Evolutionary conservation across 2,797 vertebrate genomes (phyloP).

Genomic region (Anableps anableps): DNA sequence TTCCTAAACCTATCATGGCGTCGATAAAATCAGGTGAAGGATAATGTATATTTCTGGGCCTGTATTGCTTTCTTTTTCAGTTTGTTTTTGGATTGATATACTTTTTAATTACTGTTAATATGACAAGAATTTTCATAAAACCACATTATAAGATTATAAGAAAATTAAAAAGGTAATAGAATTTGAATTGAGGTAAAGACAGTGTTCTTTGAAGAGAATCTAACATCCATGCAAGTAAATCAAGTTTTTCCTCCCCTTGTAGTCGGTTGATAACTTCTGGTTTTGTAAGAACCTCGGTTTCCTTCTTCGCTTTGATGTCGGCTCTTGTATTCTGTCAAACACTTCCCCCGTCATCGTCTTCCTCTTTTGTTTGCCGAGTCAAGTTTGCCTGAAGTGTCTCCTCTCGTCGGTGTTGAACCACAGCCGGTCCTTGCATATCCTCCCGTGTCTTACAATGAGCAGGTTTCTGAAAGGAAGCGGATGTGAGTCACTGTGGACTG

Average conservation of each 20-base stretch:
- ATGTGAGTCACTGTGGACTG: constrained; percentile 67
- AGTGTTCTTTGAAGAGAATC: background rate
- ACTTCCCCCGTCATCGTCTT: constrained; percentile 44
- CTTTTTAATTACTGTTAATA: no score
- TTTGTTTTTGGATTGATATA: no score
- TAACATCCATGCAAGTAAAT: constrained; percentile 20
- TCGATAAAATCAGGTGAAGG: background rate
- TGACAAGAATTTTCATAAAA: background rate
- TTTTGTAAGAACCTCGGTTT: constrained; percentile 47
- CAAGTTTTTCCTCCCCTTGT: constrained; percentile 13
- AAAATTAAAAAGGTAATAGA: background rate
- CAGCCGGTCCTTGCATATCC: constrained; percentile 23
- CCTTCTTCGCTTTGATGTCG: constrained; percentile 61
- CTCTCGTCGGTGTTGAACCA: constrained; percentile 23
- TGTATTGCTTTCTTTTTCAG: background rate
- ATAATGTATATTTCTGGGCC: background rate
- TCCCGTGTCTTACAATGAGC: constrained; percentile 26
- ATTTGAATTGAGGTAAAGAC: background rate
- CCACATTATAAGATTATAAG: background rate
- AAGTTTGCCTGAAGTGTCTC: constrained; percentile 33
- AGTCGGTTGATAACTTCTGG: constrained; percentile 23
- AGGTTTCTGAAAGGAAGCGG: constrained; percentile 56
- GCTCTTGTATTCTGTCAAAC: constrained; percentile 46
- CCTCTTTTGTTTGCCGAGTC: constrained; percentile 38
- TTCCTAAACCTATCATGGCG: background rate